phyloP scores from a whole-genome alignment of 2,113 vertebrate species.

The Oryzias melastigma region DNA sequence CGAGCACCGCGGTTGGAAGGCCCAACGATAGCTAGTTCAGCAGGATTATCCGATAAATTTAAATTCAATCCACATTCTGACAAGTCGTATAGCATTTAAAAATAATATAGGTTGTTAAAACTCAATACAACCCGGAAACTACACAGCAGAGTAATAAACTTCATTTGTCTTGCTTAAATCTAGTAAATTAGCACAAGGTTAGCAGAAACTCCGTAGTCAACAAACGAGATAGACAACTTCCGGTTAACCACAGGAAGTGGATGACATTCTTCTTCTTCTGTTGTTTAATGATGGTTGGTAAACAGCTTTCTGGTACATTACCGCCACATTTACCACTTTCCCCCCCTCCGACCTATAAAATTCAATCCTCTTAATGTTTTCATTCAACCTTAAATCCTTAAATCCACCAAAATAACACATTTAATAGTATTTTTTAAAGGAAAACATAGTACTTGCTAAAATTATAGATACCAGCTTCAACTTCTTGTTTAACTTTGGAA shows the following conservation, averaged over 20 bases:
- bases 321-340: too few relatives aligned
- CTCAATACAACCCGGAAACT: background rate
- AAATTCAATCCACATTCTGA: constrained; percentile 27
- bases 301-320: too few relatives aligned
- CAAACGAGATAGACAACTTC: constrained; percentile 14
- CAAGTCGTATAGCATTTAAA: constrained; percentile 3
- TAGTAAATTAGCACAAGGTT: constrained; percentile 30
- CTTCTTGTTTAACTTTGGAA: too few relatives aligned
- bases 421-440: too few relatives aligned
- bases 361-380: too few relatives aligned
- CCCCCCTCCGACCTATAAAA: too few relatives aligned
- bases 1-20: constrained; percentile 53
- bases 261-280: constrained; percentile 28
- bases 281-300: too few relatives aligned
- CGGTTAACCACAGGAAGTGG: background rate
- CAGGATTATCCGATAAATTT: constrained; percentile 26
- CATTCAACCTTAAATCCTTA: too few relatives aligned
- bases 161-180: constrained; percentile 3
- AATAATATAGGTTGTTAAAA: background rate
- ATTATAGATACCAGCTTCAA: too few relatives aligned
- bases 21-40: constrained; percentile 34
- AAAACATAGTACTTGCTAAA: too few relatives aligned
- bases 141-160: background rate
- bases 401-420: too few relatives aligned
- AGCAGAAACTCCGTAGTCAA: constrained; percentile 8